Conservation (phyloP, 2,888 invertebrate genomes). For the Galerucella calmariensis region DNA sequence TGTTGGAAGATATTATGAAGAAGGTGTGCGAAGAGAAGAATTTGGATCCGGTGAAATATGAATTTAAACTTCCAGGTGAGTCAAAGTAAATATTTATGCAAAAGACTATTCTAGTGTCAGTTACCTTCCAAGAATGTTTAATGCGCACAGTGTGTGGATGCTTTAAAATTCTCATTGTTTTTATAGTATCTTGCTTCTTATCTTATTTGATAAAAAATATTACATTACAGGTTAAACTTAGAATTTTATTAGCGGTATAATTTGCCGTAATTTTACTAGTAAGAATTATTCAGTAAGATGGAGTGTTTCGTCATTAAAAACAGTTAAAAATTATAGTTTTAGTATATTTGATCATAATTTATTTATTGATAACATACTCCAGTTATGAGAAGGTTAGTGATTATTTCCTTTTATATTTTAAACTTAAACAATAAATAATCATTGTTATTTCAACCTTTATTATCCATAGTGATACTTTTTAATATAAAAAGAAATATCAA, state of each 20-base stretch:
- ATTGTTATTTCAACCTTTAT: background rate
- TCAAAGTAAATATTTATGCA: constrained; percentile 15
- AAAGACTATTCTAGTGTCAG: background rate
- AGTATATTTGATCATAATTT: background rate
- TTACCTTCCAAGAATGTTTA: constrained; percentile 11
- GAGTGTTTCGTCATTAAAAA: background rate
- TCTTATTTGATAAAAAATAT: constrained; percentile 13
- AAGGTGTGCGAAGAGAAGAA: constrained; percentile 82
- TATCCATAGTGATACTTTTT: too few relatives aligned
- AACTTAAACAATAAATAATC: background rate
- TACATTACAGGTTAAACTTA: background rate
- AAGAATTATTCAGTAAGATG: background rate
- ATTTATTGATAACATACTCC: background rate
- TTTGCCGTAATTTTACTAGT: constrained; percentile 2
- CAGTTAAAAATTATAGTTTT: background rate
- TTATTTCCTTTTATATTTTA: background rate
- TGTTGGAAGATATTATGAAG: constrained; percentile 75
- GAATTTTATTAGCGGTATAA: constrained; percentile 2
- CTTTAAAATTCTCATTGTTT: constrained; percentile 12
- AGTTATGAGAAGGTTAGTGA: background rate
- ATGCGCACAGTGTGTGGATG: background rate
- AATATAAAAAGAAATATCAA: too few relatives aligned
- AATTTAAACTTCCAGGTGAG: constrained; percentile 81
- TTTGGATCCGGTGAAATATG: constrained; percentile 77
- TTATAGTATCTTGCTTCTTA: constrained; percentile 1